Conservation (phyloP, 2,888 invertebrate species). For the Drosophila fungiperda region DNA sequence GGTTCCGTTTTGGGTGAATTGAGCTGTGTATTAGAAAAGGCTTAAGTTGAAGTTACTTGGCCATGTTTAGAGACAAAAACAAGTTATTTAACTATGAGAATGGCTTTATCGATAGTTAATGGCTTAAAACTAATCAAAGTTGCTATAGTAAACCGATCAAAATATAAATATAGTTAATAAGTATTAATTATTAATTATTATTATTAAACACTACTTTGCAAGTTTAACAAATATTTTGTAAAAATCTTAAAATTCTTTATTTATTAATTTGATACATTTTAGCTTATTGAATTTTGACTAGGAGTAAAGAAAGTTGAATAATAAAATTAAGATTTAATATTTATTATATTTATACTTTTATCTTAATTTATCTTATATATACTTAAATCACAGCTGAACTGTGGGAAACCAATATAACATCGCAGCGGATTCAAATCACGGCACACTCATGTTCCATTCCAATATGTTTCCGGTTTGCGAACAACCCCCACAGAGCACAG, state of each 20-base stretch:
- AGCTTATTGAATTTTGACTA: neutral
- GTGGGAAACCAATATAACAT: neutral
- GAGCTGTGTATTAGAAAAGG: constrained; percentile 28
- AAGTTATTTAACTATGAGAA: neutral
- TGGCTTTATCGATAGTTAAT: neutral
- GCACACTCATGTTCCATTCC: constrained; percentile 52
- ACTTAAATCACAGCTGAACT: constrained; percentile 3
- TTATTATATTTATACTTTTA: neutral
- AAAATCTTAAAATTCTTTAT: neutral
- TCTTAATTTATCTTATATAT: neutral
- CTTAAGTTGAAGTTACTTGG: constrained; percentile 21
- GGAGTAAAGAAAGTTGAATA: neutral
- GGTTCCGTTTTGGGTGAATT: constrained; percentile 41
- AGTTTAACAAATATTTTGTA: neutral
- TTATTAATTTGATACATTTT: neutral
- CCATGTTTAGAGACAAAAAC: neutral
- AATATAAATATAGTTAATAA: neutral
- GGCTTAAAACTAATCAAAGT: neutral
- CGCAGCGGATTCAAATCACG: constrained; percentile 39
- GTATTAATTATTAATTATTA: neutral
- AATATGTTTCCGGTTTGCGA: constrained; percentile 37
- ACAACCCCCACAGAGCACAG: constrained; percentile 53
- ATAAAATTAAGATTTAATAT: neutral
- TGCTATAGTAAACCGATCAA: neutral
- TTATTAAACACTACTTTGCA: neutral